Conservation (phyloP, 2,888 invertebrate genomes). For the Lasiommata megera region DNA sequence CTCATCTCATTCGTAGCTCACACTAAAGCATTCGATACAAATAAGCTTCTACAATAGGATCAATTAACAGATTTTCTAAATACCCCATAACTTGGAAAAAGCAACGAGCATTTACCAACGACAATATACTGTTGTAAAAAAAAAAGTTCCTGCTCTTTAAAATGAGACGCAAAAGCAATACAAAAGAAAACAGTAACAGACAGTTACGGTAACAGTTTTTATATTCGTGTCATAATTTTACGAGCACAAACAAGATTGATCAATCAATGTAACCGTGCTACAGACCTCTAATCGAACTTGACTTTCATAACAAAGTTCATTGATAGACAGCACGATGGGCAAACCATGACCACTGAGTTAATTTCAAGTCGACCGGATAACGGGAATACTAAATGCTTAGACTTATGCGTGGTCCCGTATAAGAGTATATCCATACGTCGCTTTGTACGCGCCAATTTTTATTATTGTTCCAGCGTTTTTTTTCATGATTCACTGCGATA, state of each 20-base stretch:
- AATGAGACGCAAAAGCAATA: not conserved
- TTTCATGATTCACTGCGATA: too few relatives aligned
- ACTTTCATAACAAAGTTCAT: slow-evolving; percentile 10
- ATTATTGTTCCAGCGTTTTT: too few relatives aligned
- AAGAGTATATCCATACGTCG: too few relatives aligned
- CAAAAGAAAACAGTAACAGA: slow-evolving; percentile 4
- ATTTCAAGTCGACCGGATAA: slow-evolving; percentile 39
- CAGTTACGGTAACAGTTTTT: not conserved
- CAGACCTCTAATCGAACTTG: slow-evolving; percentile 10
- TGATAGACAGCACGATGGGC: slow-evolving; percentile 23
- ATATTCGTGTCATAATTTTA: slow-evolving; percentile 3
- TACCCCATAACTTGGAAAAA: too few relatives aligned
- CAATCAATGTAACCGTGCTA: not conserved
- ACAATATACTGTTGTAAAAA: too few relatives aligned
- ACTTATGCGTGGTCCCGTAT: slow-evolving; percentile 15
- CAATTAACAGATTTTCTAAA: too few relatives aligned
- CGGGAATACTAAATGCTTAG: slow-evolving; percentile 39
- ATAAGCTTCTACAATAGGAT: too few relatives aligned
- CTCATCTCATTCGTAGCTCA: too few relatives aligned
- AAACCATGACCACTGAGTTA: slow-evolving; percentile 31
- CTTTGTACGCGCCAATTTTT: too few relatives aligned
- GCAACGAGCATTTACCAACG: too few relatives aligned
- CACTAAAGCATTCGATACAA: too few relatives aligned
- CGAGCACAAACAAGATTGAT: slow-evolving; percentile 1
- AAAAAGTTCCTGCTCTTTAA: not conserved